phyloP scores from a whole-genome alignment of 2,113 vertebrate species.

The Grallaria varia region DNA sequence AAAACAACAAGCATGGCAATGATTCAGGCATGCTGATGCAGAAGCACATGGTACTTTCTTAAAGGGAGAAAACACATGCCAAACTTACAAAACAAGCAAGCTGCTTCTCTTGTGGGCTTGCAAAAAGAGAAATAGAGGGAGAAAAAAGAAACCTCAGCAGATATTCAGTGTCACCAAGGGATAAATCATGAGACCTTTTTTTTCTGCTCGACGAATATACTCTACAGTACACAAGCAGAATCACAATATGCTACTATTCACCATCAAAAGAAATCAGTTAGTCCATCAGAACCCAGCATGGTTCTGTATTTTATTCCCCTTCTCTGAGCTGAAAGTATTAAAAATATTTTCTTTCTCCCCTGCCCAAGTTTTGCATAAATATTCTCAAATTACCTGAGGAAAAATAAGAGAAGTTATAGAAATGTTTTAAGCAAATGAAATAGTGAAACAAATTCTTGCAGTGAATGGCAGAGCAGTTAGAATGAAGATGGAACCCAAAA shows the following conservation, averaged over 20 bases:
- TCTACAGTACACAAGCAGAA: not conserved
- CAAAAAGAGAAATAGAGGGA: not conserved
- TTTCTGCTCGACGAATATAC: not conserved
- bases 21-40: not conserved
- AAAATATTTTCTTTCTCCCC: not conserved
- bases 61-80: not conserved
- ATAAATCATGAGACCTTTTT: not conserved
- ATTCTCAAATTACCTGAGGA: not conserved
- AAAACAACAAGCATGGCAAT: not conserved
- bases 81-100: not conserved
- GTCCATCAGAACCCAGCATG: not conserved
- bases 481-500: not conserved
- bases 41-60: not conserved
- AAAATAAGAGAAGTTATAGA: not conserved
- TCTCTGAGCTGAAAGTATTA: not conserved
- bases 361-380: not conserved
- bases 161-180: not conserved
- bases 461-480: not conserved
- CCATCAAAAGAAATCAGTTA: not conserved
- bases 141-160: not conserved
- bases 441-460: not conserved
- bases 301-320: not conserved
- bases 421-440: not conserved
- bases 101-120: not conserved
- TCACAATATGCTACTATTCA: not conserved